Evolutionary conservation across 2,888 invertebrate species (phyloP), one percentile per base, ranked within the genome.

Genomic region (Epirrhoe tristata): DNA sequence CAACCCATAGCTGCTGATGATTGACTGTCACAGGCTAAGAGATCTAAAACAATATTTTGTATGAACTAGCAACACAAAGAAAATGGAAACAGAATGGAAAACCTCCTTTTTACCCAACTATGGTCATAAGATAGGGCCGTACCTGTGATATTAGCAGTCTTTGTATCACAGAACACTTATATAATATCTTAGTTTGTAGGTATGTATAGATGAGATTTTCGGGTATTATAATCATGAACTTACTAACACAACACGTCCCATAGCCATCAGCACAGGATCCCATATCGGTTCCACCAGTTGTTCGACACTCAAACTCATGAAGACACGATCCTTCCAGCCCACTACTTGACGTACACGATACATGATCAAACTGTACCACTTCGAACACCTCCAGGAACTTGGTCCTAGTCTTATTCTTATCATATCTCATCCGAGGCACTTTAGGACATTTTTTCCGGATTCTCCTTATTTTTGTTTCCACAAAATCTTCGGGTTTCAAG

Each of bases 211-310:
- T n/a, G n/a, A 8, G 3, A 24, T 36, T 36, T 36, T 3, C 36
- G 50, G 46, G 55, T 5, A 50, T 1, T 57, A 51, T 39, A 63
- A 24, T 63, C 55, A 51, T 10, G 61, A 51, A 95, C 96, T 95
- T 93, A 97, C 97, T 95, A 70, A 96, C 94, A 80, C 97, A 97
- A 80, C 97, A 97, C 34, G 95, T 95, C 10, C 96, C 97, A 78
- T 95, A 95, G 5, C 96, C 96, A 81, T 95, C 95, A 14, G 96
- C 96, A 85, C 97, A 97, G 0, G 92, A 82, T n/a, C 96, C 96
- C 83, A 95, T 94, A 0, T 94, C 84, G 6, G 91, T 90, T 1
- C 97, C 97, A 57, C 95, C 95, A 48, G 94, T 81, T 56, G 92
- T 89, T 16, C 90, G 87, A 81, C 97, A 97, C 79, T 97, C 96